These are phyloP conservation scores for Gymnogyps californianus DNA, from an alignment of 2,113 vertebrate species.

Conservation along the genomic window DNA sequence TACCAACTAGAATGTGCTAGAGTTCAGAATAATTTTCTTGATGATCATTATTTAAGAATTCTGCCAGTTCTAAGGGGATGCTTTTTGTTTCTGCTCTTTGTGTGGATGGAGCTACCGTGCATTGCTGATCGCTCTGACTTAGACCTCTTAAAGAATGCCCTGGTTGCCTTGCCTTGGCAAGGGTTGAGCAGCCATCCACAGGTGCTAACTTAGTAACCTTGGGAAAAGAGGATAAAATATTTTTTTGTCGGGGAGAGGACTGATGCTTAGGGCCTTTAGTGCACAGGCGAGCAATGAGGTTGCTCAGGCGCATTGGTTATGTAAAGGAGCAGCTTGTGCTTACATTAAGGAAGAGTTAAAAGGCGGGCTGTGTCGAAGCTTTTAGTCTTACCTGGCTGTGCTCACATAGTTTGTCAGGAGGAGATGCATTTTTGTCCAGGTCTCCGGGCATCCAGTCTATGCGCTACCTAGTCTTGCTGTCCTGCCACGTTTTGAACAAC, in stretches of 20 bases:
- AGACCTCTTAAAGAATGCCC: not conserved
- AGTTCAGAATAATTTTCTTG: not conserved
- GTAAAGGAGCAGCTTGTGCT: not conserved
- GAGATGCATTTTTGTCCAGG: not conserved
- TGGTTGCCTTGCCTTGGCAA: not conserved
- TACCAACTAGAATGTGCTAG: too few species aligned
- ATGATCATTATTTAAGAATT: not conserved
- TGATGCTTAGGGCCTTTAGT: not conserved
- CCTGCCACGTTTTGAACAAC: not conserved
- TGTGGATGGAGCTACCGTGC: not conserved
- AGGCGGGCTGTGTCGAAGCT: not conserved
- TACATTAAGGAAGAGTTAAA: not conserved
- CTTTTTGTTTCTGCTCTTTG: not conserved
- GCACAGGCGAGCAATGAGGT: not conserved
- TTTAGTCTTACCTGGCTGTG: too few species aligned
- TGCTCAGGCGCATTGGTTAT: not conserved
- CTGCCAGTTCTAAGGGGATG: not conserved
- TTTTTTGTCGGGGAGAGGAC: not conserved
- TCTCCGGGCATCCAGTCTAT: not conserved
- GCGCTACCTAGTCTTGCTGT: not conserved
- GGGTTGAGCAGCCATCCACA: not conserved
- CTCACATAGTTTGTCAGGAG: not conserved
- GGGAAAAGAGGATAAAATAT: not conserved
- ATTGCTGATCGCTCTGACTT: too few species aligned
- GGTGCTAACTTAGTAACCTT: too few species aligned